Conservation (phyloP, 2,797 vertebrate species). For the Eremophila alpestris region DNA sequence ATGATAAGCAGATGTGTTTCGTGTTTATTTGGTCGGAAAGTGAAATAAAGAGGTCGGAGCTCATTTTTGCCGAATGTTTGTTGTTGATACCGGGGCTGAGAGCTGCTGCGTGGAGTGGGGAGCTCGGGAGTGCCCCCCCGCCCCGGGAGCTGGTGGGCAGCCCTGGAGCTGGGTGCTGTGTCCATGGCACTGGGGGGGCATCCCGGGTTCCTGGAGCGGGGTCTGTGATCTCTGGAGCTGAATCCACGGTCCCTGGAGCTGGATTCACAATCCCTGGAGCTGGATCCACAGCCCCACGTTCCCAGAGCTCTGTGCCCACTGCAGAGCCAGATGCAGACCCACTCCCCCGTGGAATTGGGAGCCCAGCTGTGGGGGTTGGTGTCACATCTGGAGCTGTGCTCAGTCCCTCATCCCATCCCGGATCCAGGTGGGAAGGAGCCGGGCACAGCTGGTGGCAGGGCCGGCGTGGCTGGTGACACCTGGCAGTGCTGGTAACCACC, state of each 20-base stretch:
- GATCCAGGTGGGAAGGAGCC: fast-evolving
- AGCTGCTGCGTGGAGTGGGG: fast-evolving
- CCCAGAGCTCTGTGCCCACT: not conserved
- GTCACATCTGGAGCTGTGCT: not conserved
- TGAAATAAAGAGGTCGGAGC: fast-evolving
- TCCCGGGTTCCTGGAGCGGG: no score
- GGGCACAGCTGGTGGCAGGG: not conserved
- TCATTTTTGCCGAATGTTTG: not conserved
- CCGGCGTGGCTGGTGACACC: not conserved
- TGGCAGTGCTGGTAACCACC: not conserved
- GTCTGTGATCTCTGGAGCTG: no score
- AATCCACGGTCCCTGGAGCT: no score
- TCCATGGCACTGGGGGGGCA: no score
- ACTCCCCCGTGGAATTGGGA: fast-evolving
- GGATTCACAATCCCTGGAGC: not conserved
- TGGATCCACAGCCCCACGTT: fast-evolving
- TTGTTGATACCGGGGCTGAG: not conserved
- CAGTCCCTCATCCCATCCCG: fast-evolving
- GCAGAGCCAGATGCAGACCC: not conserved
- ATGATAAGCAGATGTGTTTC: not conserved
- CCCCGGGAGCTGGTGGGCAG: fast-evolving
- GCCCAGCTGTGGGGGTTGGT: not conserved
- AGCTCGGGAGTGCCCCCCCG: fast-evolving
- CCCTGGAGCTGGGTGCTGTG: no score
- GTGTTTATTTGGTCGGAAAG: not conserved